These are phyloP conservation scores for Betta splendens DNA, from an alignment of 2,797 vertebrate species.

Conservation along the genomic window DNA sequence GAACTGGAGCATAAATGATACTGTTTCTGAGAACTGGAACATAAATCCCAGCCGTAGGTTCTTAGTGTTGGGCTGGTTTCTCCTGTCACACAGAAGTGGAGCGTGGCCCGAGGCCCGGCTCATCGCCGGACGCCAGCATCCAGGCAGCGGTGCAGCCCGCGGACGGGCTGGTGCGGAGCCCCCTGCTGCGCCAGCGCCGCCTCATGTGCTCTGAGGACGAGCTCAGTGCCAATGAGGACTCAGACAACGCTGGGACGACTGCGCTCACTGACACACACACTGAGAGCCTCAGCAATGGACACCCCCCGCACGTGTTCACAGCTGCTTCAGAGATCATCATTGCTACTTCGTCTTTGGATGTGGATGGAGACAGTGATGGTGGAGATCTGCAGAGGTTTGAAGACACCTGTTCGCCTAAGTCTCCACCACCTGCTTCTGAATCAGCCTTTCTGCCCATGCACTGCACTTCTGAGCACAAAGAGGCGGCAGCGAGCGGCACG, in stretches of 20 bases:
- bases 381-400: slow-evolving; percentile 67
- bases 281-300: slow-evolving; percentile 5
- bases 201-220: slow-evolving; percentile 85
- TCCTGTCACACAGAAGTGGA: slow-evolving; percentile 20
- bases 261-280: slow-evolving; percentile 8
- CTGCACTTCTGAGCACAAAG: slow-evolving; percentile 67
- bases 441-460: slow-evolving; percentile 74
- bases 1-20: no score
- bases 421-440: slow-evolving; percentile 42
- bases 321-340: slow-evolving; percentile 56
- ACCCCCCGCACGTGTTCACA: slow-evolving; percentile 54
- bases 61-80: no score
- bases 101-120: background rate
- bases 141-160: slow-evolving; percentile 75
- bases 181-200: slow-evolving; percentile 86
- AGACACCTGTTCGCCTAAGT: slow-evolving; percentile 45
- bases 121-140: slow-evolving; percentile 57
- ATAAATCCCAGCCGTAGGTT: no score
- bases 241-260: background rate
- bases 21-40: no score
- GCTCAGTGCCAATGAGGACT: slow-evolving; percentile 64
- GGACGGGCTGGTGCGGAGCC: slow-evolving; percentile 82
- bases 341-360: slow-evolving; percentile 69
- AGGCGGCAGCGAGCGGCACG: background rate
- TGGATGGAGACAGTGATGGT: slow-evolving; percentile 67